Conservation (phyloP, 2,113 vertebrate genomes). For the Anarrhichthys ocellatus region DNA sequence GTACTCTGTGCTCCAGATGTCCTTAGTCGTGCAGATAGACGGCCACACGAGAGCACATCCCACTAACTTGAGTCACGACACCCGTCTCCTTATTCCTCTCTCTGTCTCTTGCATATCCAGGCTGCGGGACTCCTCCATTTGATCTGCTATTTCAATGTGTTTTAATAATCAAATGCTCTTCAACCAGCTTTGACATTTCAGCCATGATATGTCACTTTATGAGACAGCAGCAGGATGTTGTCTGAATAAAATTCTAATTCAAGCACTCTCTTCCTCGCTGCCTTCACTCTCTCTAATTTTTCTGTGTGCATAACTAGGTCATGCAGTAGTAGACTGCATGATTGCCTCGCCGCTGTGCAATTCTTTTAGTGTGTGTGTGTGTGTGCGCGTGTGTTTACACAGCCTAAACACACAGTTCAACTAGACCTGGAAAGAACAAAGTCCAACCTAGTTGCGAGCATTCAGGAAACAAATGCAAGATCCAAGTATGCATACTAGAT, state of each 20-base stretch:
- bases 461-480: slow-evolving; percentile 46
- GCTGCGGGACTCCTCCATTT: neutral
- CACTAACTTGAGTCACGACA: slow-evolving; percentile 57
- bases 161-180: neutral
- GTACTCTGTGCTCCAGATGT: slow-evolving; percentile 72
- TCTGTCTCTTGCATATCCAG: neutral
- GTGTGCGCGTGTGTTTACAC: slow-evolving; percentile 59
- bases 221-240: slow-evolving; percentile 23
- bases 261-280: slow-evolving; percentile 30
- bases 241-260: slow-evolving; percentile 51
- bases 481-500: slow-evolving; percentile 9
- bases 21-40: slow-evolving; percentile 68
- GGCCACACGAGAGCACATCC: slow-evolving; percentile 60
- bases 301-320: slow-evolving; percentile 70
- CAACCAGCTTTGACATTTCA: slow-evolving; percentile 5
- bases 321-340: slow-evolving; percentile 58
- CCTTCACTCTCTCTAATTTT: slow-evolving; percentile 35
- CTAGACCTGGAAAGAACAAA: slow-evolving; percentile 72
- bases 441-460: slow-evolving; percentile 53
- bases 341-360: slow-evolving; percentile 45
- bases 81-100: slow-evolving; percentile 9
- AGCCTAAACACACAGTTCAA: slow-evolving; percentile 68
- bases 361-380: slow-evolving; percentile 55
- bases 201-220: slow-evolving; percentile 14
- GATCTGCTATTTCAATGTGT: neutral